Evolutionary conservation across 2,888 invertebrate species (phyloP).

Genomic region (Synanthedon formicaeformis): DNA sequence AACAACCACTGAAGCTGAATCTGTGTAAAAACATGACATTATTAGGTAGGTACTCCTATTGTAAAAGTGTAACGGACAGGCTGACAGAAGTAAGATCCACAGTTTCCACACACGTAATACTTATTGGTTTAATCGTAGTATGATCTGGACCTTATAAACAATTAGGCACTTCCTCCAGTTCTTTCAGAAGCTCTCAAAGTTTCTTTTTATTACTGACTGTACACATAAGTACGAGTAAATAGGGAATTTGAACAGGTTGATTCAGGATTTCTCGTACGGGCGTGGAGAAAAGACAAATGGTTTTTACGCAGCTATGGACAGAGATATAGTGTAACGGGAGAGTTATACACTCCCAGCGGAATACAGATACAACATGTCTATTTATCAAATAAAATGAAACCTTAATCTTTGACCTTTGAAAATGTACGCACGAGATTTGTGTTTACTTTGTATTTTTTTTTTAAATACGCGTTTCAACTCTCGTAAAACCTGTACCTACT

Average conservation of each 20-base stretch:
- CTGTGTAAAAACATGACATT: slow-evolving; percentile 39
- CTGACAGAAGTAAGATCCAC: too few species aligned
- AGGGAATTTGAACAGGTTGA: slow-evolving; percentile 34
- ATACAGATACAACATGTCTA: slow-evolving; percentile 15
- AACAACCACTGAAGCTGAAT: slow-evolving; percentile 84
- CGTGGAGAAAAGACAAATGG: slow-evolving; percentile 32
- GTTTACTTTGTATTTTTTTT: too few species aligned
- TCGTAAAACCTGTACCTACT: too few species aligned
- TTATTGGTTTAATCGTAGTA: too few species aligned
- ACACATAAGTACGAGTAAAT: slow-evolving; percentile 14
- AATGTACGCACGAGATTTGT: too few species aligned
- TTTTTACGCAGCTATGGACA: slow-evolving; percentile 18
- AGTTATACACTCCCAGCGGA: slow-evolving; percentile 19
- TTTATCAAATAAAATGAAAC: slow-evolving; percentile 3
- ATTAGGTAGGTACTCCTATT: too few species aligned
- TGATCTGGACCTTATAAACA: too few species aligned
- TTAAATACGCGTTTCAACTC: too few species aligned
- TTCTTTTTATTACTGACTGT: background rate
- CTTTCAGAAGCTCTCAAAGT: too few species aligned
- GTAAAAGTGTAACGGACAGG: too few species aligned
- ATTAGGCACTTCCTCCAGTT: too few species aligned
- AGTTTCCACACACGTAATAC: too few species aligned
- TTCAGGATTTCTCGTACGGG: slow-evolving; percentile 24
- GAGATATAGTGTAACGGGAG: slow-evolving; percentile 17
- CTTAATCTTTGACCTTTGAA: background rate